These are phyloP conservation scores for Sebastes schlegelii DNA, from an alignment of 2,113 vertebrate species.

Conservation along the genomic window DNA sequence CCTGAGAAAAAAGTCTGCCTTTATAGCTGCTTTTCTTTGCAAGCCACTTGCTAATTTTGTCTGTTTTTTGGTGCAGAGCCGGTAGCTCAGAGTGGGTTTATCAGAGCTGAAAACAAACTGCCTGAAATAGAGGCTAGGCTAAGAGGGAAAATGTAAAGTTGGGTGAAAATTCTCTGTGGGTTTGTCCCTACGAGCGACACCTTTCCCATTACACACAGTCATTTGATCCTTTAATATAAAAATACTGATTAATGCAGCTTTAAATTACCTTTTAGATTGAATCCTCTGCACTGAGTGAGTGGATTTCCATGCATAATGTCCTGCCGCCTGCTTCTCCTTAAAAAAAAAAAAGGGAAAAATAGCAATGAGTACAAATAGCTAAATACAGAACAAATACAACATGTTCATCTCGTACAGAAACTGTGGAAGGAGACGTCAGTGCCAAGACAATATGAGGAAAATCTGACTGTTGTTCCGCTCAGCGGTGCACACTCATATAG, in stretches of 20 bases:
- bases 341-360: slow-evolving; percentile 15
- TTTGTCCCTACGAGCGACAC: background rate
- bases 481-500: slow-evolving; percentile 24
- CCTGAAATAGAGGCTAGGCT: background rate
- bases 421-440: slow-evolving; percentile 2
- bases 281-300: slow-evolving; percentile 95
- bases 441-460: slow-evolving; percentile 55
- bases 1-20: background rate
- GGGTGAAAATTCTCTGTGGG: background rate
- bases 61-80: background rate
- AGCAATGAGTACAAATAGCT: background rate
- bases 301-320: slow-evolving; percentile 97
- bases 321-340: slow-evolving; percentile 95
- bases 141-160: background rate
- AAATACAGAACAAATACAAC: slow-evolving; percentile 33
- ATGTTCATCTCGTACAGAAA: slow-evolving; percentile 5
- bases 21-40: background rate
- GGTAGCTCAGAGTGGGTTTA: background rate
- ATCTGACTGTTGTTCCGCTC: slow-evolving; percentile 57
- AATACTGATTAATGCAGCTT: background rate
- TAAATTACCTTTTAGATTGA: slow-evolving; percentile 95
- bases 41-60: background rate
- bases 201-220: background rate
- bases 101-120: background rate
- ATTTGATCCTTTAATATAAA: background rate